Base-by-base conservation (phyloP, 30 jellyfish, hydroid and myxozoan genomes). In the Sanderia malayensis region DNA sequence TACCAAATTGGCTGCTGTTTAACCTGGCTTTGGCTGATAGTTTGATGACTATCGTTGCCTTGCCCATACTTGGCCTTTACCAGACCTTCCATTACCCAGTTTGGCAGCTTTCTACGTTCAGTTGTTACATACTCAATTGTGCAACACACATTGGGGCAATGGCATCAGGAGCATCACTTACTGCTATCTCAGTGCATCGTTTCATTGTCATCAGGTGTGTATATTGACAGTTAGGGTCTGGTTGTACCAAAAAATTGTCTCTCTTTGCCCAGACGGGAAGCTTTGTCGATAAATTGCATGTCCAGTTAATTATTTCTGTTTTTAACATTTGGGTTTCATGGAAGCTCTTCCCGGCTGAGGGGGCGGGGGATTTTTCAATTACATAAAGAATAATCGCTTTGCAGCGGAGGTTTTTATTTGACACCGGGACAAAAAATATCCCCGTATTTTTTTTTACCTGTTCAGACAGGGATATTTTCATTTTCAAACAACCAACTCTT, bases 111-210 rank as follows among this genome's bases (percentile, higher is more conserved):
- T 79, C 94, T 10, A 10, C 3, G 26, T 73, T 59, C 60, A 44
- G 41, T 18, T 82, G 94, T 33, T 55, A 41, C 24, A 46, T 71
- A 11, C 60, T 82, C 28, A 70, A 82, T 63, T 82, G 81, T 63
- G 28, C 58, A 22, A 61, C 86, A n/a, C 81, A 82, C 21, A 30
- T 70, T 22, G 86, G 94, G 31, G 86, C 86, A 17, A 70, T 71
- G 27, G 94, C 86, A 30, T 70, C 94, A 31, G 94, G 94, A 1
- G 80, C 86, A 58, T 70, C 94, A 11, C 52, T 82, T n/a, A 82
- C 94, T 52, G 81, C 75, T 4, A 82, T 82, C 17, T 70, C 94
- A 21, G 76, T 82, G 61, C 80, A 70, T 46, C 70, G 94, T n/a
- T 82, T 82, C 19, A 31, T 82, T 29, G 81, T 71, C 69, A 71